Conservation (phyloP, 2,888 invertebrate genomes). For the Pammene fasciana region DNA sequence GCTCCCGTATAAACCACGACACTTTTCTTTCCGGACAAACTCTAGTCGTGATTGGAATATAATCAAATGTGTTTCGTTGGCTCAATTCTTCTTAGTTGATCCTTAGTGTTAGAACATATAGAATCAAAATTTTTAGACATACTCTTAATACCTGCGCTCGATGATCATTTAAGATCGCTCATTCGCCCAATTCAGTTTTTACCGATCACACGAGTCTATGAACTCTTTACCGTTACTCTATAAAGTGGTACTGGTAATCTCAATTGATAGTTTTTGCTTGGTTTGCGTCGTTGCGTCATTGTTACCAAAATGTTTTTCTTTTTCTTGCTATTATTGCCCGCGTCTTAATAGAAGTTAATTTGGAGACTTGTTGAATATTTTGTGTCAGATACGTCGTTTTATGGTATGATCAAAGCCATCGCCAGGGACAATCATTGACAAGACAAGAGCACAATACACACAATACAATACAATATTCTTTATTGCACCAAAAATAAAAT, state of each 20-base stretch:
- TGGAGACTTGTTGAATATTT: no score
- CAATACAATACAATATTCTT: no score
- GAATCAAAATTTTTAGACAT: conserved; percentile 9
- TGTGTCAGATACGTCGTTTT: no score
- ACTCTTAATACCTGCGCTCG: conserved; percentile 5
- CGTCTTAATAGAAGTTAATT: no score
- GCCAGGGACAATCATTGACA: neutral
- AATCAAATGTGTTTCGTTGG: no score
- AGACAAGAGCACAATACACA: neutral
- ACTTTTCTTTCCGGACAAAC: no score
- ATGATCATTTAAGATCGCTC: conserved; percentile 22
- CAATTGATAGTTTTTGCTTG: conserved; percentile 36
- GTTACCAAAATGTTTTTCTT: conserved; percentile 25
- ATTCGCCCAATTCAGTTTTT: conserved; percentile 29
- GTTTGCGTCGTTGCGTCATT: conserved; percentile 23
- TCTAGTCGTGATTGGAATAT: no score
- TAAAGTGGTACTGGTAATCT: conserved; percentile 18
- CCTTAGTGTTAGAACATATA: neutral
- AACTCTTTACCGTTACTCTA: conserved; percentile 38
- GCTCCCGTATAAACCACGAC: no score
- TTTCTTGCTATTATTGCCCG: neutral
- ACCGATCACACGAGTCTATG: conserved; percentile 31
- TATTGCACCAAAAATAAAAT: no score
- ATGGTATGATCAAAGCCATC: no score
- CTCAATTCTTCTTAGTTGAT: no score